phyloP scores from a whole-genome alignment of 30 jellyfish, hydroid and myxozoan genomes.

The Pelagia noctiluca region DNA sequence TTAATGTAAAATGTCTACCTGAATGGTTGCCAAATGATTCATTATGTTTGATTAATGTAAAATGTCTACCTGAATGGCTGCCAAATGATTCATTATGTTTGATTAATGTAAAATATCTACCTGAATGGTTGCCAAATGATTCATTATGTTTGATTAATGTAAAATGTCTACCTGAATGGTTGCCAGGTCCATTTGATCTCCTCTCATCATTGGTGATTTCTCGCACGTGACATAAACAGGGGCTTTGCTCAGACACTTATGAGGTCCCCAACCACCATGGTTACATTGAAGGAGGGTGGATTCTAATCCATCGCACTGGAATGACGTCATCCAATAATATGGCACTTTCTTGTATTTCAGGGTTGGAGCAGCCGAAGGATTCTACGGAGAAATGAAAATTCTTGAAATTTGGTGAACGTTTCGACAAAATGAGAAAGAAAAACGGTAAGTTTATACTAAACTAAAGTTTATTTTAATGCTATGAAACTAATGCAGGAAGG shows the following conservation, averaged over 20 bases:
- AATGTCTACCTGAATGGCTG: no score
- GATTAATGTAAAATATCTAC: not conserved
- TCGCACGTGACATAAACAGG: constrained; percentile 85
- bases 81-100: no score
- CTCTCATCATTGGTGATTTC: constrained; percentile 82
- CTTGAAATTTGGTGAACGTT: not conserved
- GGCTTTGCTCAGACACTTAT: constrained; percentile 36
- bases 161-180: constrained; percentile 29
- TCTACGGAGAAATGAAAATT: not conserved
- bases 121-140: constrained; percentile 61
- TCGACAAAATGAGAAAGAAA: not conserved
- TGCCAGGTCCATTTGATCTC: constrained; percentile 61
- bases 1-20: no score
- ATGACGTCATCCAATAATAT: constrained; percentile 58
- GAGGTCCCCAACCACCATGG: constrained; percentile 88
- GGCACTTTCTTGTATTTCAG: constrained; percentile 54
- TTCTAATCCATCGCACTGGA: constrained; percentile 82
- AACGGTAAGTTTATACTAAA: no score
- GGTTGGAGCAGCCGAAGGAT: not conserved
- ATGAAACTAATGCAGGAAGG: not conserved
- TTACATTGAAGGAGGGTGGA: constrained; percentile 81
- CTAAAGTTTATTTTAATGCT: not conserved
- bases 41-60: no score
- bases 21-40: no score
- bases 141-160: no score